Conservation (phyloP, 2,888 invertebrate genomes). For the Nymphalis c-album region DNA sequence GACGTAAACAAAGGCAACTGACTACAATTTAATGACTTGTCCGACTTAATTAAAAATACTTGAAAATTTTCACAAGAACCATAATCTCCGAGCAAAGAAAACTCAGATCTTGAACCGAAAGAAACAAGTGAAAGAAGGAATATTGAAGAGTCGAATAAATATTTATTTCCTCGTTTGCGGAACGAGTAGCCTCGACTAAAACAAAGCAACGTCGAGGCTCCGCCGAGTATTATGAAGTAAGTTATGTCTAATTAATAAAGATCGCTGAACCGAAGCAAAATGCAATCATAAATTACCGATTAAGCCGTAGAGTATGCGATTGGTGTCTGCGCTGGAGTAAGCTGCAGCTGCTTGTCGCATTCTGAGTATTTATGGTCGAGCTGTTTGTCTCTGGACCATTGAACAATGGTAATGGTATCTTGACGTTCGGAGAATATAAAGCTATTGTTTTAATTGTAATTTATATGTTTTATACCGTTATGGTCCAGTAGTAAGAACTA, state of each 20-base stretch:
- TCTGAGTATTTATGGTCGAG: too few species aligned
- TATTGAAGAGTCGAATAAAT: constrained; percentile 35
- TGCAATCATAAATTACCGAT: too few species aligned
- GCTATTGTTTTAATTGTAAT: too few species aligned
- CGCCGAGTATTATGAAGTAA: neutral
- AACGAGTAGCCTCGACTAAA: constrained; percentile 16
- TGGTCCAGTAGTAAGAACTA: too few species aligned
- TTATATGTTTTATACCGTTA: too few species aligned
- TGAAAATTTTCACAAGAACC: constrained; percentile 5
- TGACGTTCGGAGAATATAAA: too few species aligned
- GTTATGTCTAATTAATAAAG: constrained; percentile 12
- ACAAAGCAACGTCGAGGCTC: constrained; percentile 4
- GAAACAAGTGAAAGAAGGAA: constrained; percentile 16
- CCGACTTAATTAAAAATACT: constrained; percentile 10
- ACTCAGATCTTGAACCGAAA: constrained; percentile 5
- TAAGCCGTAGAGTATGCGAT: too few species aligned
- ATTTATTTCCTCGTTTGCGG: constrained; percentile 30
- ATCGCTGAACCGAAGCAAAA: neutral
- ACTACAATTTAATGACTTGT: neutral
- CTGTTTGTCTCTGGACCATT: too few species aligned
- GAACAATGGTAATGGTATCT: too few species aligned
- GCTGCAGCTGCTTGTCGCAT: too few species aligned
- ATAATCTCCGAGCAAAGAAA: constrained; percentile 13
- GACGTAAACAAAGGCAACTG: neutral
- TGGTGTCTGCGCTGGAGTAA: too few species aligned